These are phyloP conservation scores for Nomada hirtipes DNA, from an alignment of 2,888 invertebrate genomes.

Conservation along the genomic window DNA sequence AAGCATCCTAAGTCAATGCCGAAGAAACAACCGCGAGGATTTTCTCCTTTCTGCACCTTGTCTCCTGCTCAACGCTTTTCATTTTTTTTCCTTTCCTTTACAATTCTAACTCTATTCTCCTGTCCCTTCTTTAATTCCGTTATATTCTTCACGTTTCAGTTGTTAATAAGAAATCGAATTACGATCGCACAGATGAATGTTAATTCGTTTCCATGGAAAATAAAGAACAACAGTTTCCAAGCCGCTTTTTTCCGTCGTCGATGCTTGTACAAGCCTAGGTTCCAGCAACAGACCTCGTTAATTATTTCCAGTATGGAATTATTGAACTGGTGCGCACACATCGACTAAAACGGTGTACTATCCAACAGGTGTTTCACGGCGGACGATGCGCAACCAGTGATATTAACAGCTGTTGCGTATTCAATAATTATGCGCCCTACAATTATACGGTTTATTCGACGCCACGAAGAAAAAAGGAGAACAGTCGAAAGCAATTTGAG, in stretches of 20 bases:
- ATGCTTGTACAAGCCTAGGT: neutral
- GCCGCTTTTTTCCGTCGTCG: neutral
- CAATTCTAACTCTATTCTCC: neutral
- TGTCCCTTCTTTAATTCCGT: neutral
- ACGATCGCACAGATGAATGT: too few relatives aligned
- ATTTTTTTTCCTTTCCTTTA: neutral
- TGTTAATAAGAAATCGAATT: neutral
- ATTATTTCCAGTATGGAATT: slow-evolving; percentile 14
- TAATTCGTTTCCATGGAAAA: neutral
- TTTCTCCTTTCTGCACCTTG: slow-evolving; percentile 58
- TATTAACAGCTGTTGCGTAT: neutral
- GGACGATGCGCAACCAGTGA: neutral
- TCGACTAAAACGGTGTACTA: neutral
- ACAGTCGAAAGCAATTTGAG: neutral
- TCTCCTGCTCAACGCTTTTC: neutral
- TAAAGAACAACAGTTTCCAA: neutral
- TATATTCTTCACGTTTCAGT: neutral
- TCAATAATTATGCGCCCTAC: neutral
- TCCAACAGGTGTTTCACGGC: neutral
- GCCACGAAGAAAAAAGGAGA: neutral
- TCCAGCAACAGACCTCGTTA: neutral
- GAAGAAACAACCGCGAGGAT: slow-evolving; percentile 53
- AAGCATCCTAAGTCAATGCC: slow-evolving; percentile 63
- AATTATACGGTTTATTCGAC: neutral
- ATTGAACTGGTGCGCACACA: neutral